Evolutionary conservation across 1,140 invertebrate species (phyloP), one percentile per base, ranked within the genome.

Genomic region (Lasaia peninsularis): DNA sequence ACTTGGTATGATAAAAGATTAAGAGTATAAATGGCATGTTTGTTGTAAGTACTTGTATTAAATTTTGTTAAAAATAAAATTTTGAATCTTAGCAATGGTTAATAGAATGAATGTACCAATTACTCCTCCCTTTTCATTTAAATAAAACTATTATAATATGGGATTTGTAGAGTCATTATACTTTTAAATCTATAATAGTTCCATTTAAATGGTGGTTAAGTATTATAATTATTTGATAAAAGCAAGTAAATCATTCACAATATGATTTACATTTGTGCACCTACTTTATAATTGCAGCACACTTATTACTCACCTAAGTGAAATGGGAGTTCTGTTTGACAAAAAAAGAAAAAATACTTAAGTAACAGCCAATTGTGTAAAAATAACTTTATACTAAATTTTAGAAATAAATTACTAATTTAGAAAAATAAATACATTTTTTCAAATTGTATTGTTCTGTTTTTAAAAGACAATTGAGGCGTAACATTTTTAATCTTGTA

Each of bases 271-370:
- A 18, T 49, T 55, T 40, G 34, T 12, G 40, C 40, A 56, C 40
- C 37, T 49, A 56, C 31, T 48, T 54, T 34, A 31, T 44, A 58
- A 59, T 56, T 63, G 60, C 69, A 65, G 21, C 12, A 71, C 65
- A 79, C 71, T 65, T 73, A 80, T 64, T 82, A 92, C 92, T 92
- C 89, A 92, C 92, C 91, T 69, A 92, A 89, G 80, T 92, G 91
- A 75, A 92, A 92, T 72, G 91, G 91, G 84, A 92, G 91, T 91
- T 92, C 91, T 92, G 90, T 89, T 84, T 77, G 75, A 78, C 88
- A 84, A 87, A 88, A 86, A 85, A 67, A 89, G 75, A 81, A 75
- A 80, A 52, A 48, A 58, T 37, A 33, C 28, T 37, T 53, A 12
- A 62, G 9, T 53, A 51, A 58, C 24, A 28, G 24, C n/a, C 28